These are phyloP conservation scores for Drosophila sechellia DNA, from an alignment of 1,140 invertebrate species.

Conservation along the genomic window DNA sequence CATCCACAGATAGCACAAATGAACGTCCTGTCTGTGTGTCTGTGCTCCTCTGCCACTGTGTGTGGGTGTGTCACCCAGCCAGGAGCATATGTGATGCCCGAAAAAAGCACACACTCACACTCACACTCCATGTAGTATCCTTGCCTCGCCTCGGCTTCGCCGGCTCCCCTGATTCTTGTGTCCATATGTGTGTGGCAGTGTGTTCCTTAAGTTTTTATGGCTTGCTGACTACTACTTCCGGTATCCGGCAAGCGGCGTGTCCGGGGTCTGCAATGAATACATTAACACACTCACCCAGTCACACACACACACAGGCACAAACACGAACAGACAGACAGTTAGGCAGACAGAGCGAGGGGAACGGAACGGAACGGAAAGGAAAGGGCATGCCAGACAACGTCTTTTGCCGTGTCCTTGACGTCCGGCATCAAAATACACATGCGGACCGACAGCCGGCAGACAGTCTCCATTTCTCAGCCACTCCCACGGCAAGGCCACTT, in stretches of 20 bases:
- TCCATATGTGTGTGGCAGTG: constrained; percentile 7
- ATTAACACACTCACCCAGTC: constrained; percentile 72
- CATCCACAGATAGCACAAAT: constrained; percentile 44
- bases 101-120: constrained; percentile 48
- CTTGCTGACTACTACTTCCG: constrained; percentile 83
- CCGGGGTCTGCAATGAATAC: constrained; percentile 65
- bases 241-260: constrained; percentile 40
- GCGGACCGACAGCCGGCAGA: constrained; percentile 10
- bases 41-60: constrained; percentile 17
- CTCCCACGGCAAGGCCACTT: not conserved
- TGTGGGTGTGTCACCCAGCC: constrained; percentile 65
- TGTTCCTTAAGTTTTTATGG: constrained; percentile 80
- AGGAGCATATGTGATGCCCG: constrained; percentile 70
- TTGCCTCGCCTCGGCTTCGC: constrained; percentile 6
- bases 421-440: constrained; percentile 62
- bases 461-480: constrained; percentile 2
- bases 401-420: constrained; percentile 54
- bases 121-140: constrained; percentile 1
- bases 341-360: constrained; percentile 13
- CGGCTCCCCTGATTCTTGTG: not conserved
- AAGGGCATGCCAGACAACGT: constrained; percentile 19
- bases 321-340: constrained; percentile 14
- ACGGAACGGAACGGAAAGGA: not conserved
- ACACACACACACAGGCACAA: too few species aligned
- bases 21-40: constrained; percentile 44